Conservation (phyloP, 2,113 vertebrate genomes). For the Myanophis thanlyinensis region DNA sequence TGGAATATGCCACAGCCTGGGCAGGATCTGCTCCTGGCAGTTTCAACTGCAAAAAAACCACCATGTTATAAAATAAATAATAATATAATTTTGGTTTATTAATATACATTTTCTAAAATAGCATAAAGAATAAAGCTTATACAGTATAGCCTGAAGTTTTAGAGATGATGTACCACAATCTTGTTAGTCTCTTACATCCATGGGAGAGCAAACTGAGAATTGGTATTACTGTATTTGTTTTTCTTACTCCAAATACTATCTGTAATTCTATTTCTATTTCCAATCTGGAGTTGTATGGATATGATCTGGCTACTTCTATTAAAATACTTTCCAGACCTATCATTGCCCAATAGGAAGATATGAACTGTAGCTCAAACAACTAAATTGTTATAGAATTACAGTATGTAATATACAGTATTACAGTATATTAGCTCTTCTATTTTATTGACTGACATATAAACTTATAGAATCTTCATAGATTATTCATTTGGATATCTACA, state of each 20-base stretch:
- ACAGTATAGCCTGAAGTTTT: neutral
- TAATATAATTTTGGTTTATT: neutral
- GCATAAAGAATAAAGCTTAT: neutral
- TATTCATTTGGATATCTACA: neutral
- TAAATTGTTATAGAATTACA: neutral
- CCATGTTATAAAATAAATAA: neutral
- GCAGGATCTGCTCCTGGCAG: constrained; percentile 40
- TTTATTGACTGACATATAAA: neutral
- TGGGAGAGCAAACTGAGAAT: neutral
- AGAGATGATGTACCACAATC: neutral
- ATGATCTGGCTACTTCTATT: neutral
- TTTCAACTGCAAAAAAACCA: constrained; percentile 60
- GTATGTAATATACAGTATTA: too few relatives aligned
- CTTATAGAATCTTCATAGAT: neutral
- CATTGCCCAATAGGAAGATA: neutral
- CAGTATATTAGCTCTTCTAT: too few relatives aligned
- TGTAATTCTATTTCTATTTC: neutral
- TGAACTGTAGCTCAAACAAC: neutral
- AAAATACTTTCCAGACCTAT: neutral
- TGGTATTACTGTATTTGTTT: neutral
- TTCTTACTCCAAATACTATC: neutral
- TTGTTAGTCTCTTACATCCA: neutral
- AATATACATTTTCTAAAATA: neutral
- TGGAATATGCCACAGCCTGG: constrained; percentile 51
- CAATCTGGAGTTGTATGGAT: neutral